Conservation (phyloP, 1,140 invertebrate genomes). For the Drosophila serrata region DNA sequence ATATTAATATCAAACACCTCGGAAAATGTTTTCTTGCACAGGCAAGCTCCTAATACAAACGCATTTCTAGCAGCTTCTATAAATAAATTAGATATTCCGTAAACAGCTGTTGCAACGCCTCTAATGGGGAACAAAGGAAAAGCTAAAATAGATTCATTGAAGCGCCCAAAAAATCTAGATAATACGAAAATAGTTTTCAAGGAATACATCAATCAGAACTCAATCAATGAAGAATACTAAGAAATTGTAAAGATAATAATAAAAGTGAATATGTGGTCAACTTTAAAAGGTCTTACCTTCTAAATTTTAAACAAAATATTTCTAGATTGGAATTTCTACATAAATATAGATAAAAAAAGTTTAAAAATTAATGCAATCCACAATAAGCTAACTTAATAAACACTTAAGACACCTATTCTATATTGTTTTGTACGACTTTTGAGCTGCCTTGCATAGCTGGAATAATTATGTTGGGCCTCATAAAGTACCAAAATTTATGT, state of each 20-base stretch:
- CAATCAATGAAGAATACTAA: background rate
- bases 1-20: slow-evolving; percentile 2
- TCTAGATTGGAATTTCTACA: background rate
- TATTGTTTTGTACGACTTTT: background rate
- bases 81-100: slow-evolving; percentile 1
- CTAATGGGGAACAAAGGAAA: slow-evolving; percentile 1
- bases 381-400: background rate
- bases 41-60: background rate
- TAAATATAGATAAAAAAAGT: too few species aligned
- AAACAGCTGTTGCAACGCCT: slow-evolving; percentile 25
- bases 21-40: slow-evolving; percentile 14
- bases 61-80: slow-evolving; percentile 3
- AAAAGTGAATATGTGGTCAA: too few species aligned
- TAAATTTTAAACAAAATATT: background rate
- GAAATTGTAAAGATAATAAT: background rate
- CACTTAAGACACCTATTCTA: background rate
- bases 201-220: background rate
- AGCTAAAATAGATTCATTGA: slow-evolving; percentile 13
- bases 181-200: background rate
- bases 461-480: slow-evolving; percentile 8
- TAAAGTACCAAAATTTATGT: slow-evolving; percentile 16
- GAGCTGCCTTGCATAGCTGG: background rate
- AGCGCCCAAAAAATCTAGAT: background rate
- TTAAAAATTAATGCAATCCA: background rate
- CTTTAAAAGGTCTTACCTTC: too few species aligned